These are phyloP conservation scores for Drosophila neutralis DNA, from an alignment of 2,888 invertebrate genomes.

Conservation along the genomic window DNA sequence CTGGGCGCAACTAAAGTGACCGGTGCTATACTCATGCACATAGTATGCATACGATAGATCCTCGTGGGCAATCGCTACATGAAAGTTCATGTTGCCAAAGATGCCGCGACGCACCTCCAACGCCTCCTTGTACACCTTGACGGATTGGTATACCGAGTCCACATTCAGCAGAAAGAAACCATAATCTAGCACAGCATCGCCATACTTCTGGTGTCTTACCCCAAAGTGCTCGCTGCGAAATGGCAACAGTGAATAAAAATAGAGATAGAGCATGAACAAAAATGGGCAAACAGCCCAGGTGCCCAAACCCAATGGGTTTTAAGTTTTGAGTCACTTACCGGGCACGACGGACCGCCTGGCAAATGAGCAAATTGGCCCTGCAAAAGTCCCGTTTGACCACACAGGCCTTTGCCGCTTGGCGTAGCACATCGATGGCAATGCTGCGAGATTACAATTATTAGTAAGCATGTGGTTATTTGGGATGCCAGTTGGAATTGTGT, in stretches of 20 bases:
- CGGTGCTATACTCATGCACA: conserved; percentile 95
- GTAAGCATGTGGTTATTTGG: background rate
- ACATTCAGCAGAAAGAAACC: conserved; percentile 96
- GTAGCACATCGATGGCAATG: conserved; percentile 91
- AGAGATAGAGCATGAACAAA: background rate
- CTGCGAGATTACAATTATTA: conserved; percentile 79
- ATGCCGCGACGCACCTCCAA: conserved; percentile 90
- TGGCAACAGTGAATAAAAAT: background rate
- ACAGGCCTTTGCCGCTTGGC: conserved; percentile 95
- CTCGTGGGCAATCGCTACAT: conserved; percentile 95
- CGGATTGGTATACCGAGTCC: conserved; percentile 93
- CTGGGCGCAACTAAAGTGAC: conserved; percentile 92
- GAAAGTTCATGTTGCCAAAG: conserved; percentile 93
- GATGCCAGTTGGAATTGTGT: background rate
- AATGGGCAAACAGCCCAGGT: background rate
- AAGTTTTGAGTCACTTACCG: conserved; percentile 67
- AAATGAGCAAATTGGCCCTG: conserved; percentile 92
- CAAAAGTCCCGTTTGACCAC: conserved; percentile 94
- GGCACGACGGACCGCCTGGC: conserved; percentile 89
- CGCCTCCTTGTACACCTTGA: conserved; percentile 93
- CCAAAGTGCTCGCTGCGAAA: conserved; percentile 85
- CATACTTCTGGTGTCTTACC: conserved; percentile 91
- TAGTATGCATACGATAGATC: conserved; percentile 97
- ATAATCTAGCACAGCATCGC: conserved; percentile 94
- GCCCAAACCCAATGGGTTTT: conserved; percentile 10